These are phyloP conservation scores for Agrilus planipennis DNA, from an alignment of 1,140 invertebrate genomes.

Conservation along the genomic window DNA sequence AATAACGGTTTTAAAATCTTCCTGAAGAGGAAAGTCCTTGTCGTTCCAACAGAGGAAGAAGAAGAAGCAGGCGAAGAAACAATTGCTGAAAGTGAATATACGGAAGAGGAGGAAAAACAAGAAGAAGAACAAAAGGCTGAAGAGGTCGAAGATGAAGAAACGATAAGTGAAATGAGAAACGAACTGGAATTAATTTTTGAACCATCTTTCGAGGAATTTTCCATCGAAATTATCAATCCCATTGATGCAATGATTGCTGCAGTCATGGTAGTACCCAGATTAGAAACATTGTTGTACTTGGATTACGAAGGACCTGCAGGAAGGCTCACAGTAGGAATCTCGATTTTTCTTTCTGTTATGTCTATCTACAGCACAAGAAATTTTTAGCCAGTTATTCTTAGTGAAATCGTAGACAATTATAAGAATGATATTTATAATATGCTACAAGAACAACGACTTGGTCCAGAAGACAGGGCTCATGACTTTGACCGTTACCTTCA, in stretches of 20 bases:
- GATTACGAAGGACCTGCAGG: conserved; percentile 38
- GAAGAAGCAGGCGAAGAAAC: no score
- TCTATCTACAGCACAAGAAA: no score
- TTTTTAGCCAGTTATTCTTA: conserved; percentile 55
- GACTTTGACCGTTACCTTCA: conserved; percentile 74
- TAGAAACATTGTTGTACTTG: conserved; percentile 59
- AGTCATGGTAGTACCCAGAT: conserved; percentile 52
- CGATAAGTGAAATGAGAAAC: conserved; percentile 53
- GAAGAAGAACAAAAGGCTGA: no score
- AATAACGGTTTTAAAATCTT: no score
- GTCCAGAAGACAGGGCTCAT: conserved; percentile 53
- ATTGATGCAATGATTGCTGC: conserved; percentile 61
- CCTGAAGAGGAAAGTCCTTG: no score
- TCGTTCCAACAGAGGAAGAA: no score
- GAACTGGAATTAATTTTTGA: conserved; percentile 62
- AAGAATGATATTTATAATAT: conserved; percentile 44
- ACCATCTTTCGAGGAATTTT: conserved; percentile 64
- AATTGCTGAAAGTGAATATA: no score
- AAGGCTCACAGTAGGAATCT: conserved; percentile 38
- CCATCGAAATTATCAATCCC: conserved; percentile 53
- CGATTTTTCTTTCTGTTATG: background rate
- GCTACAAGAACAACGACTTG: conserved; percentile 56
- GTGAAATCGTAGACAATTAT: conserved; percentile 47
- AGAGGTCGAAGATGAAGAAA: no score
- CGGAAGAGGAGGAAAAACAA: no score